Evolutionary conservation across 2,113 vertebrate genomes (phyloP).

Genomic region (Progne subis): DNA sequence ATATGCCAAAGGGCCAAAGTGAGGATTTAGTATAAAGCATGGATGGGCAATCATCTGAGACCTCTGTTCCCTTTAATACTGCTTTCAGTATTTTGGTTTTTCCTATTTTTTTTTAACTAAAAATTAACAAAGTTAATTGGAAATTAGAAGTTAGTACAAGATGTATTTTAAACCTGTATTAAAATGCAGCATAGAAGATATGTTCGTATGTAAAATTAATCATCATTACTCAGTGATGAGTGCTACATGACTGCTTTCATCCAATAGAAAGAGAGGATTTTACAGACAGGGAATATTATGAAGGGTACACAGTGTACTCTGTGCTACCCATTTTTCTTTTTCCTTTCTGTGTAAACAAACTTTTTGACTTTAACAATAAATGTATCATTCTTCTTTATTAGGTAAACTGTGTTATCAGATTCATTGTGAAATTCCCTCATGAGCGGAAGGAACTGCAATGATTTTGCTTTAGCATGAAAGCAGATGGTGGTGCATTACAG

Average conservation of each 20-base stretch:
- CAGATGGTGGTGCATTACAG: conserved; percentile 70
- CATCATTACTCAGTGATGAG: background rate
- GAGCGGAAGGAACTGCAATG: background rate
- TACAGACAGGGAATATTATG: background rate
- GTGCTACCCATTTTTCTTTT: background rate
- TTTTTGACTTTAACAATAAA: background rate
- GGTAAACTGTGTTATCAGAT: background rate
- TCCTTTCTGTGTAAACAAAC: background rate
- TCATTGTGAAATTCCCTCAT: background rate
- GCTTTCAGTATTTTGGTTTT: background rate
- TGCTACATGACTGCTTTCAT: background rate
- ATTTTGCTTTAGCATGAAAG: conserved; percentile 37
- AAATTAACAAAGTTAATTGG: background rate
- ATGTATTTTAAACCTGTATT: conserved; percentile 1
- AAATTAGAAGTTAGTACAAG: background rate
- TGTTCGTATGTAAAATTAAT: background rate
- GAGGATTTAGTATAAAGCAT: background rate
- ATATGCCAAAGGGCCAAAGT: background rate
- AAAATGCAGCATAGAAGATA: background rate
- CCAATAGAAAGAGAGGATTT: background rate
- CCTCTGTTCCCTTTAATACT: background rate
- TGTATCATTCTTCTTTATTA: background rate
- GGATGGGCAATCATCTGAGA: background rate
- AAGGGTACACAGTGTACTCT: background rate
- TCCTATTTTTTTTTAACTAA: background rate